Conservation (phyloP, 2,888 invertebrate species). For the Hermodice carunculata region DNA sequence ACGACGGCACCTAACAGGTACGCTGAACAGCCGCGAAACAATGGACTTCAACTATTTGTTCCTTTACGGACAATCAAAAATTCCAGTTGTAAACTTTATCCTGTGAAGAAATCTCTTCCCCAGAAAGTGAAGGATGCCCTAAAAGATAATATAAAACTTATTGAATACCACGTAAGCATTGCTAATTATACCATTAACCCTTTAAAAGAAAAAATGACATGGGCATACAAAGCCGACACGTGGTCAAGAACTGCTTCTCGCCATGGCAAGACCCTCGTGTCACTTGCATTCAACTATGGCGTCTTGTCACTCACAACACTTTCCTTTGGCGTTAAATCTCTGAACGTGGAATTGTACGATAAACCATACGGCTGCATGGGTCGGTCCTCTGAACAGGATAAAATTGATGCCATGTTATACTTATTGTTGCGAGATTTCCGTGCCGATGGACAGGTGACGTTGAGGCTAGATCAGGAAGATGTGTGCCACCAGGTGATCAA, state of each 20-base stretch:
- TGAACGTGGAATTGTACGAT: slow-evolving; percentile 47
- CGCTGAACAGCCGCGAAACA: no score
- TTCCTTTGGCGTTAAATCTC: slow-evolving; percentile 57
- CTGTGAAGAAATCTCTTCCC: no score
- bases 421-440: slow-evolving; percentile 29
- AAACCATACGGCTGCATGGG: slow-evolving; percentile 52
- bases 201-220: no score
- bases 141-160: no score
- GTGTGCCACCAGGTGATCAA: slow-evolving; percentile 53
- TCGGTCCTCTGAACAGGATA: slow-evolving; percentile 38
- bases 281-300: slow-evolving; percentile 64
- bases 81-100: no score
- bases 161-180: not conserved
- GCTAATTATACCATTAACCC: slow-evolving; percentile 1
- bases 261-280: slow-evolving; percentile 63
- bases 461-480: slow-evolving; percentile 28
- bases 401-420: slow-evolving; percentile 25
- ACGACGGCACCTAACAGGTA: no score
- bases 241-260: slow-evolving; percentile 35
- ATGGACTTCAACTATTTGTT: no score
- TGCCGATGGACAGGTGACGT: slow-evolving; percentile 7
- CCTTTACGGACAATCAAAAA: no score
- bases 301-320: slow-evolving; percentile 62
- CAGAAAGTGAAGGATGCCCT: no score
- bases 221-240: slow-evolving; percentile 16